These are phyloP conservation scores for Indicator indicator DNA, from an alignment of 2,113 vertebrate genomes.

Conservation along the genomic window DNA sequence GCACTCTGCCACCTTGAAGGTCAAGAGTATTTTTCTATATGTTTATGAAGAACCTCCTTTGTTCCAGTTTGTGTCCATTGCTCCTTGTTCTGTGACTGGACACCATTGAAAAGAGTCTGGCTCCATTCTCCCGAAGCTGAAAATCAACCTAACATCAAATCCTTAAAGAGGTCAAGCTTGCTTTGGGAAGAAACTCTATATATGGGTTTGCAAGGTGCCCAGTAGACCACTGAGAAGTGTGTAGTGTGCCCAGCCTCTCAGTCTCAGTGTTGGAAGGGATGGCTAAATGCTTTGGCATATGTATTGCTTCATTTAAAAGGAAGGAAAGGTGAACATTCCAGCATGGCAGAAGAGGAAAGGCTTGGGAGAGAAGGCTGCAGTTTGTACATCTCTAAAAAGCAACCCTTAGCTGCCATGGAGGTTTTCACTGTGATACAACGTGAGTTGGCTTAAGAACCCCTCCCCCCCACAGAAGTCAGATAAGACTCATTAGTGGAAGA, in stretches of 20 bases:
- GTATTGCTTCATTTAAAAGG: background rate
- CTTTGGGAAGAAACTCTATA: background rate
- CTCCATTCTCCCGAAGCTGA: background rate
- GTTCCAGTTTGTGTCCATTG: too few relatives aligned
- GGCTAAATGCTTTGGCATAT: accelerated
- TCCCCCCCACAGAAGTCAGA: accelerated
- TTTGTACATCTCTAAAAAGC: accelerated
- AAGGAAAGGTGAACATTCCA: background rate
- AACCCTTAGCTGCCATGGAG: accelerated
- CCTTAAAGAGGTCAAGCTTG: background rate
- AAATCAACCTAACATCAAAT: background rate
- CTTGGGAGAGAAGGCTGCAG: background rate
- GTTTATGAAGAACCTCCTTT: too few relatives aligned
- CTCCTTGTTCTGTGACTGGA: too few relatives aligned
- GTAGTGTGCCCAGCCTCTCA: background rate
- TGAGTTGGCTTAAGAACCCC: background rate
- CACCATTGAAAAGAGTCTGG: too few relatives aligned
- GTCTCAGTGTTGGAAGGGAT: background rate
- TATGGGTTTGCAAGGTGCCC: background rate
- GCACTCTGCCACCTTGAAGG: too few relatives aligned
- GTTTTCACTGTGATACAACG: background rate
- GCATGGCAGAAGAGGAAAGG: accelerated
- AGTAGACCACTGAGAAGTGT: background rate
- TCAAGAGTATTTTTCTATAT: too few relatives aligned
- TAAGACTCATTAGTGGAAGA: background rate